Evolutionary conservation across 23 tunicate species (phyloP).

Genomic region (Clavelina lepadiformis): DNA sequence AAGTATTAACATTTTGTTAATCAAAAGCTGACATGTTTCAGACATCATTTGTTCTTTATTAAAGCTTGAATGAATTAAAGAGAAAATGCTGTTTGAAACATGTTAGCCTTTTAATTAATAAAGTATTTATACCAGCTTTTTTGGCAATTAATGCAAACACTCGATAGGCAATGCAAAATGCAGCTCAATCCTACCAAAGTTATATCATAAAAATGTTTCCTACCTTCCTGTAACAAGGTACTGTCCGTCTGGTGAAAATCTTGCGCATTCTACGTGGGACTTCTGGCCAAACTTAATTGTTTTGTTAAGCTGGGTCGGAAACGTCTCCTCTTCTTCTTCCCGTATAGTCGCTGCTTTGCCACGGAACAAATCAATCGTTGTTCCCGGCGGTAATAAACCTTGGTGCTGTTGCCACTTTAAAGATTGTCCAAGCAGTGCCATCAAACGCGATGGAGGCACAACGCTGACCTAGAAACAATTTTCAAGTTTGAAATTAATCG

Average conservation of each 20-base stretch:
- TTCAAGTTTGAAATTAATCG: no score
- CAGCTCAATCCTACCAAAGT: no score
- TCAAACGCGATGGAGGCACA: conserved; percentile 93
- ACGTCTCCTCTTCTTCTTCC: conserved; percentile 90
- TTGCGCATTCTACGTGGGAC: conserved; percentile 91
- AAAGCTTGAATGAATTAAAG: no score
- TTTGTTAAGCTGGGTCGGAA: conserved; percentile 87
- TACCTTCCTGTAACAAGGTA: conserved; percentile 95
- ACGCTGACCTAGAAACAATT: conserved; percentile 68
- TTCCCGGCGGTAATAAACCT: conserved; percentile 90
- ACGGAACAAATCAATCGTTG: conserved; percentile 92
- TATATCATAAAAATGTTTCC: no score
- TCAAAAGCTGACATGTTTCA: no score
- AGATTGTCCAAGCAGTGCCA: conserved; percentile 93
- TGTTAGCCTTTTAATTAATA: no score
- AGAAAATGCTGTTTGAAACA: no score
- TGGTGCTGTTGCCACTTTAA: conserved; percentile 98
- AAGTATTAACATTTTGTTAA: no score
- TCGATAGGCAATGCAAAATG: no score
- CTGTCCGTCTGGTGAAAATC: conserved; percentile 96
- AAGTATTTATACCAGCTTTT: no score
- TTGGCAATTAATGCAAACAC: no score
- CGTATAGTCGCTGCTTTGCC: conserved; percentile 84
- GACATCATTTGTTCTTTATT: no score
- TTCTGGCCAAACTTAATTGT: conserved; percentile 91